Evolutionary conservation across 2,797 vertebrate species (phyloP).

Genomic region (Poeciliopsis gracilis): DNA sequence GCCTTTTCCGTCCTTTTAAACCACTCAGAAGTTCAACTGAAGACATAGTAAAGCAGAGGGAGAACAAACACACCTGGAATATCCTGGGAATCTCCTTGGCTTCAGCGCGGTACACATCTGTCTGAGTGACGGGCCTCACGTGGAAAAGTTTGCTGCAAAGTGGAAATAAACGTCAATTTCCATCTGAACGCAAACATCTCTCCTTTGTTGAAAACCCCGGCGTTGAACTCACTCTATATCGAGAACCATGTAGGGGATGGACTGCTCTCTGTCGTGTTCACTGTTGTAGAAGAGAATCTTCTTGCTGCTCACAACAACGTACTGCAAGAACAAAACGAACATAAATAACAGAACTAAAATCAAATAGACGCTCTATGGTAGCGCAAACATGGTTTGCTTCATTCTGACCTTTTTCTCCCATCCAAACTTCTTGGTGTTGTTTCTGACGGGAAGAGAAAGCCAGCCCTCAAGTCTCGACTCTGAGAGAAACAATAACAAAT

Average conservation of each 20-base stretch:
- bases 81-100: conserved; percentile 97
- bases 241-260: conserved; percentile 96
- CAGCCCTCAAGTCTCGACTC: conserved; percentile 95
- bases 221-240: conserved; percentile 94
- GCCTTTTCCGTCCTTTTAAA: neutral
- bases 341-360: neutral
- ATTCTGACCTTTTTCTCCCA: conserved; percentile 93
- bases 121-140: conserved; percentile 96
- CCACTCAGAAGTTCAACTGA: neutral
- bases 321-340: conserved; percentile 82
- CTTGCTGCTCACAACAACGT: conserved; percentile 98
- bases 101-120: conserved; percentile 97
- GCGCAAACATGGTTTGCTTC: neutral
- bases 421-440: conserved; percentile 98
- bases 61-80: conserved; percentile 88
- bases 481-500: conserved; percentile 42
- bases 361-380: rapidly evolving
- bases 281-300: conserved; percentile 99
- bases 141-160: conserved; percentile 94
- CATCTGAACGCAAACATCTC: too few species aligned
- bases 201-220: neutral
- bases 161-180: neutral
- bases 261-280: conserved; percentile 93
- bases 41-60: neutral
- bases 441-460: conserved; percentile 95